Evolutionary conservation across 2,888 invertebrate genomes (phyloP), one percentile per base, ranked within the genome.

Genomic region (Chloromyia formosa): DNA sequence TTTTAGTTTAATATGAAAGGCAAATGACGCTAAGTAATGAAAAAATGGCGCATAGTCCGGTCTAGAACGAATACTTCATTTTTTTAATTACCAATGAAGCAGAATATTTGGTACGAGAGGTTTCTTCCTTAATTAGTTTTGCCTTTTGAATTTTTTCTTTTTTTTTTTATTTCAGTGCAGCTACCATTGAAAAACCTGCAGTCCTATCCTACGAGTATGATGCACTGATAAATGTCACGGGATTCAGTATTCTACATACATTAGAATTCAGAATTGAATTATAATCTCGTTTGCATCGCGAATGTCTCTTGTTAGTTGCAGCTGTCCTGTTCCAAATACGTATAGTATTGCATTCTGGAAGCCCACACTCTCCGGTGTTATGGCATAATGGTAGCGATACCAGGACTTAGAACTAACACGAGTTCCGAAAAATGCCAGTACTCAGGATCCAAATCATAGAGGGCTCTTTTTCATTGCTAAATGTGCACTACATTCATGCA

Each of bases 181-280:
- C 12, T 2, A n/a, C 16, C 49, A 49, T n/a, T 12, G 49, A n/a
- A 49, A 49, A n/a, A 49, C 49, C 49, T 49, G 49, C 49, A 49
- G 1, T 49, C 12, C 49, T 49, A n/a, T n/a, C 49, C 2, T 49
- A 12, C 10, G 49, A 49, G 16, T 49, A 12, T 49, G 49, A 49
- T 35, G 27, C 27, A 49, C 16, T 49, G 7, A 35, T n/a, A 49
- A 49, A 49, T 49, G 16, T 12, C 49, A 49, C 49, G 10, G 16
- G 16, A n/a, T 49, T n/a, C 49, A 49, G 27, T 10, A 10, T n/a
- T 49, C 49, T 7, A 49, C 45, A 49, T 45, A 20, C 12, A 49
- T 66, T 49, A 45, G 66, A 66, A 49, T 49, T 14, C n/a, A 7
- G 45, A 66, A 66, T 66, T 66, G 66, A 66, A 66, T 66, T 49